Evolutionary conservation across 2,797 vertebrate genomes (phyloP).

Genomic region (Hozukius guyotensis): DNA sequence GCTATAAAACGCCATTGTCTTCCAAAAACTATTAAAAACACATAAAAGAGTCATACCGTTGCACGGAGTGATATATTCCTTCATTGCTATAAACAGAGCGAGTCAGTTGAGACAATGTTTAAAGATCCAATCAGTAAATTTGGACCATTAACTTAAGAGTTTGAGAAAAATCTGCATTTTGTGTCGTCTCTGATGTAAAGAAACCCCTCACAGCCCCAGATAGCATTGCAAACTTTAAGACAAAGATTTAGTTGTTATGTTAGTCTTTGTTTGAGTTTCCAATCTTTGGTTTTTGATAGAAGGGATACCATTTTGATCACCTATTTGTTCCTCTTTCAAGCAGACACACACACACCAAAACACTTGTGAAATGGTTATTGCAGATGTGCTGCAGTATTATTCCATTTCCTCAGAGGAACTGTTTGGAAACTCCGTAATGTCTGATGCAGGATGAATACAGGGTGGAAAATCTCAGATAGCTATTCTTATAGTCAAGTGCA

Average conservation of each 20-base stretch:
- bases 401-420: slow-evolving; percentile 28
- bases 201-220: background rate
- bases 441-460: slow-evolving; percentile 5
- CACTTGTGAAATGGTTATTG: slow-evolving; percentile 2
- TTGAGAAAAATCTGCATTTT: background rate
- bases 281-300: background rate
- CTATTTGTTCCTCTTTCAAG: background rate
- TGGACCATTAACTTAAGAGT: background rate
- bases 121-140: background rate
- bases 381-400: background rate
- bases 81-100: background rate
- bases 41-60: background rate
- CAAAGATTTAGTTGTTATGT: background rate
- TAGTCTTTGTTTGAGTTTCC: background rate
- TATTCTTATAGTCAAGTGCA: background rate
- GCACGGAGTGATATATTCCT: background rate
- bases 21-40: background rate
- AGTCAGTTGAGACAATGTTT: background rate
- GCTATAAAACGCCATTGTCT: background rate
- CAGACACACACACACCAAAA: background rate
- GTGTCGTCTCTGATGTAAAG: background rate
- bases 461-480: slow-evolving; percentile 4
- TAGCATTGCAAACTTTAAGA: background rate
- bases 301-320: background rate
- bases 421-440: background rate